Evolutionary conservation across 2,113 vertebrate genomes (phyloP).

Genomic region (Trogon melanurus): DNA sequence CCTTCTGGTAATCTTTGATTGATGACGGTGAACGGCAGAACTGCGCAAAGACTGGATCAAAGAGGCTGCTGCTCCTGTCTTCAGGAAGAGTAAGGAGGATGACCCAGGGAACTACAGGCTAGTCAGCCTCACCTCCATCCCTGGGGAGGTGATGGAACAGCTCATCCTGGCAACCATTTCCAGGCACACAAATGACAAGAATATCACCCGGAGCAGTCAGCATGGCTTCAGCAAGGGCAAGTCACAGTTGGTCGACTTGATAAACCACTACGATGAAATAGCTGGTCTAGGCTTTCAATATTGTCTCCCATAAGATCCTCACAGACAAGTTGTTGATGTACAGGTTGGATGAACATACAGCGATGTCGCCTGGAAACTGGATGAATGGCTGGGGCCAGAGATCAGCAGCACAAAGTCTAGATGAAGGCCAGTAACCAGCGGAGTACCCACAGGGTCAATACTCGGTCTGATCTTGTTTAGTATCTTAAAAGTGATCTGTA

Average conservation of each 20-base stretch:
- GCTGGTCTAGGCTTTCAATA: neutral
- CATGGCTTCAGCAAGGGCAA: neutral
- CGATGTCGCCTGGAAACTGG: neutral
- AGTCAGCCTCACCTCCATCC: too few species aligned
- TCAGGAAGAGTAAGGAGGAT: too few species aligned
- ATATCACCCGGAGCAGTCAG: too few species aligned
- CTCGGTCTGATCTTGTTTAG: neutral
- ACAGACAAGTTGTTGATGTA: neutral
- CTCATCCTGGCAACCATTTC: too few species aligned
- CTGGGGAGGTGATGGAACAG: too few species aligned
- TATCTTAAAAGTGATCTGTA: neutral
- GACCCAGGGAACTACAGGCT: neutral
- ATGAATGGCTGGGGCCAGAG: accelerated
- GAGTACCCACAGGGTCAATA: neutral
- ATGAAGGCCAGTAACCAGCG: neutral
- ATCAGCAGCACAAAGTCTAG: neutral
- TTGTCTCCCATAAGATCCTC: neutral
- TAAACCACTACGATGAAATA: neutral
- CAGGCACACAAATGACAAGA: too few species aligned
- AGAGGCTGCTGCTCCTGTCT: too few species aligned
- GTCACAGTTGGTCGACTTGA: neutral
- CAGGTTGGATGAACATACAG: neutral
- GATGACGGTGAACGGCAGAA: neutral
- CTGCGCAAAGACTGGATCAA: too few species aligned
- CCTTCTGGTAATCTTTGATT: neutral